Conservation (phyloP, 1,140 invertebrate species). For the Eumaeus atala region DNA sequence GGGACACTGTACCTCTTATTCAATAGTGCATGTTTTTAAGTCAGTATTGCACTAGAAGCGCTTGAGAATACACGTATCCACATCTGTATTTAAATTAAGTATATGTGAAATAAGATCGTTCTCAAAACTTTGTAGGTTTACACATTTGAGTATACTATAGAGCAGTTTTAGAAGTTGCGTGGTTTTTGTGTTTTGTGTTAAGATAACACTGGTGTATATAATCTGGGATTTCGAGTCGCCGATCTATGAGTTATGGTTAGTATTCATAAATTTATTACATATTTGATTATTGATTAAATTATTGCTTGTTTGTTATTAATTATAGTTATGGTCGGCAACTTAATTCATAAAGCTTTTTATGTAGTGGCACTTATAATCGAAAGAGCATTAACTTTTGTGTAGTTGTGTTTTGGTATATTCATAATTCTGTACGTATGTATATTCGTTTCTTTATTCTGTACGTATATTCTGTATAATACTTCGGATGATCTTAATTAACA, state of each 20-base stretch:
- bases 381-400: neutral
- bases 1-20: slow-evolving; percentile 42
- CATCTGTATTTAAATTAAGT: neutral
- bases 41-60: slow-evolving; percentile 31
- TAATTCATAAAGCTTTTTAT: neutral
- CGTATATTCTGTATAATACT: no score
- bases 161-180: slow-evolving; percentile 1
- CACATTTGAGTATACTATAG: neutral
- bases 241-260: slow-evolving; percentile 33
- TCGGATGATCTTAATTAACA: no score
- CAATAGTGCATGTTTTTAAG: slow-evolving; percentile 36
- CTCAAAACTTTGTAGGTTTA: slow-evolving; percentile 13
- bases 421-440: no score
- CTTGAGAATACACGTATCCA: slow-evolving; percentile 23
- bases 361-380: neutral
- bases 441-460: no score
- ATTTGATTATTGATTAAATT: slow-evolving; percentile 9
- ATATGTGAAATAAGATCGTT: slow-evolving; percentile 12
- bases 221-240: slow-evolving; percentile 35
- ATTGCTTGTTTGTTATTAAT: slow-evolving; percentile 1
- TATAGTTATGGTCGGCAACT: neutral
- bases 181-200: slow-evolving; percentile 10
- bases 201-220: slow-evolving; percentile 16
- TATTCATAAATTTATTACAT: slow-evolving; percentile 21
- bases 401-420: neutral